A percentile compares a stretch with the other conserved stretches of the same genome.
Evolutionary conservation across 2,113 vertebrate species (phyloP).

Genomic region (Etheostoma cragini): DNA sequence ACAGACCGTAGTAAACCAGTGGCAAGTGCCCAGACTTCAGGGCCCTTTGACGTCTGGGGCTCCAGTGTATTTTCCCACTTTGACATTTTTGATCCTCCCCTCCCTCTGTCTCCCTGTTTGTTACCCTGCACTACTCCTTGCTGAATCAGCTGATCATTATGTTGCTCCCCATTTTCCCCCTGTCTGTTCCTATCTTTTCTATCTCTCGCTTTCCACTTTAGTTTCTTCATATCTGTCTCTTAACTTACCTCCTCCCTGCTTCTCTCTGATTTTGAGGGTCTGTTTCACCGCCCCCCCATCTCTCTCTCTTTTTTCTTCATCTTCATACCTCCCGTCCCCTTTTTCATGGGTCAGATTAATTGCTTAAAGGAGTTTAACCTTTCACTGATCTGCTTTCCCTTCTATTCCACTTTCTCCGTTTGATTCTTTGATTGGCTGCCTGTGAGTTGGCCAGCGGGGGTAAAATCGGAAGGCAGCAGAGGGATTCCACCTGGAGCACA

Average conservation of each 20-base stretch:
- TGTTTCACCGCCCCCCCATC: background rate
- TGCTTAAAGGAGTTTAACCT: conserved; percentile 47
- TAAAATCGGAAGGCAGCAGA: conserved; percentile 10
- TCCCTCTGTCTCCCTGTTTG: background rate
- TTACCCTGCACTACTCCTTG: background rate
- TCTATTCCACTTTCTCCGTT: conserved; percentile 29
- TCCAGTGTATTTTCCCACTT: background rate
- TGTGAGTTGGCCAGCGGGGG: background rate
- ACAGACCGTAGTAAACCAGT: background rate
- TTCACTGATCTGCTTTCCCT: conserved; percentile 40
- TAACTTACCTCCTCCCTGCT: too few species aligned
- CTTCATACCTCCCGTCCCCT: background rate
- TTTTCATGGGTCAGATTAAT: conserved; percentile 3
- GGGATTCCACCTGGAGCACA: conserved; percentile 1
- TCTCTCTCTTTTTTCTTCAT: too few species aligned
- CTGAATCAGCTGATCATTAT: background rate
- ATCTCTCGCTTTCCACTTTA: background rate
- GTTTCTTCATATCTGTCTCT: background rate
- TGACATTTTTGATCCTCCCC: background rate
- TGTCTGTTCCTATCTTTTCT: background rate
- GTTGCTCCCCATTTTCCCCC: too few species aligned
- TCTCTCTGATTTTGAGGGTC: background rate
- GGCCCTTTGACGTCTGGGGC: background rate
- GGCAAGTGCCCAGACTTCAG: too few species aligned
- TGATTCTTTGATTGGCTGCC: conserved; percentile 23